Evolutionary conservation across 2,797 vertebrate genomes (phyloP).

Genomic region (Thamnophis elegans): DNA sequence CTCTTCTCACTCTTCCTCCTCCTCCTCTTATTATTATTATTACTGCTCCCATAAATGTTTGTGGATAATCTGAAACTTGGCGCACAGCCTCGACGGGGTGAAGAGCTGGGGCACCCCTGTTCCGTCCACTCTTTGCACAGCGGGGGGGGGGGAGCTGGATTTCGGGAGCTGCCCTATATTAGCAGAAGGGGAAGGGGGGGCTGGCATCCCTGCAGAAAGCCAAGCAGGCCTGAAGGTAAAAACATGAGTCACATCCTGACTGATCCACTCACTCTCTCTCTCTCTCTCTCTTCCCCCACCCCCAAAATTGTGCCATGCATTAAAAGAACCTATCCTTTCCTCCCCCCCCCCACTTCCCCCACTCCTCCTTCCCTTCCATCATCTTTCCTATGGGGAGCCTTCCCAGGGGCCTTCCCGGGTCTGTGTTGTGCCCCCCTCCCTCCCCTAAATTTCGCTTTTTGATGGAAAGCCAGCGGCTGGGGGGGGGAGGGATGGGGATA

Average conservation of each 20-base stretch:
- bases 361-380: slow-evolving; percentile 38
- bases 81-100: not conserved
- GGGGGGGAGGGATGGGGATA: not conserved
- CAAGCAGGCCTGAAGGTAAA: not conserved
- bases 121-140: not conserved
- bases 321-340: not conserved
- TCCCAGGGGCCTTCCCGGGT: slow-evolving; percentile 49
- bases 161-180: not conserved
- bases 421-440: slow-evolving; percentile 9
- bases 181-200: not conserved
- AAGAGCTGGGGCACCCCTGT: not conserved
- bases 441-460: slow-evolving; percentile 30
- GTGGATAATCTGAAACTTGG: not conserved
- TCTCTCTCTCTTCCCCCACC: too few relatives aligned
- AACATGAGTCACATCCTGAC: not conserved
- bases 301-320: not conserved
- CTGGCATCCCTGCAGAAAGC: not conserved
- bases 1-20: too few relatives aligned
- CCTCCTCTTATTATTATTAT: too few relatives aligned
- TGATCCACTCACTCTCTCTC: not conserved
- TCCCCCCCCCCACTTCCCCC: too few relatives aligned
- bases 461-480: slow-evolving; percentile 53
- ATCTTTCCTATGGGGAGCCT: slow-evolving; percentile 40
- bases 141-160: too few relatives aligned
- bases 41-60: not conserved